phyloP scores from a whole-genome alignment of 2,113 vertebrate species.

The Zosterops pallidus region DNA sequence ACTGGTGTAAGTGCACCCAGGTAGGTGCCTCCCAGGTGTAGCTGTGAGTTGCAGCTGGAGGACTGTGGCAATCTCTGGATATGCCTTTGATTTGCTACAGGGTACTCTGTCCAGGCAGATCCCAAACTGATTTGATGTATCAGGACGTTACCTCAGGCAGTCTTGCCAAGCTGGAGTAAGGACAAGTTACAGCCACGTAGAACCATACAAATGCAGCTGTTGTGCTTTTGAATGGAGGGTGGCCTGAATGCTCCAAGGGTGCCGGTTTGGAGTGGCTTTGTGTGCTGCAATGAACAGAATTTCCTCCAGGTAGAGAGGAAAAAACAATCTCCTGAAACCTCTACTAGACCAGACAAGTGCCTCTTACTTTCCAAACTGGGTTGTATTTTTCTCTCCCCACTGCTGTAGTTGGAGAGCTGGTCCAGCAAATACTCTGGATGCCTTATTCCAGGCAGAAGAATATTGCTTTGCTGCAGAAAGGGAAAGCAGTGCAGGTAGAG shows the following conservation, averaged over 20 bases:
- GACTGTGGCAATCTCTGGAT: background rate
- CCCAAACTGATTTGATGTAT: background rate
- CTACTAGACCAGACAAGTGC: background rate
- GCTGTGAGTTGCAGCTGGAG: background rate
- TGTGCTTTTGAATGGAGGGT: background rate
- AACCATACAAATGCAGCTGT: background rate
- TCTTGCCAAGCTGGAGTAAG: background rate
- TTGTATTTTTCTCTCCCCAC: background rate
- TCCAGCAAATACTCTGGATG: background rate
- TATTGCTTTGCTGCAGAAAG: background rate
- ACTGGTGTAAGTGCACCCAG: background rate
- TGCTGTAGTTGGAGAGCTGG: background rate
- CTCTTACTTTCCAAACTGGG: background rate
- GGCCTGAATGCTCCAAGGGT: background rate
- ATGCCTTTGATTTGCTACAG: background rate
- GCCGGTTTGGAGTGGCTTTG: background rate
- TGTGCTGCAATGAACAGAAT: background rate
- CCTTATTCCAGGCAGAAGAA: background rate
- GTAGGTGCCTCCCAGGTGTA: background rate
- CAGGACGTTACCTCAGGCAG: background rate
- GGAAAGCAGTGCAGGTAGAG: background rate
- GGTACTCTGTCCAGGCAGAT: background rate
- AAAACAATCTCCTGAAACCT: background rate
- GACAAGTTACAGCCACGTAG: background rate
- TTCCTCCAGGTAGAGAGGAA: background rate